Base-by-base conservation (phyloP, 1,140 invertebrate genomes). In the Drosophila prosaltans region DNA sequence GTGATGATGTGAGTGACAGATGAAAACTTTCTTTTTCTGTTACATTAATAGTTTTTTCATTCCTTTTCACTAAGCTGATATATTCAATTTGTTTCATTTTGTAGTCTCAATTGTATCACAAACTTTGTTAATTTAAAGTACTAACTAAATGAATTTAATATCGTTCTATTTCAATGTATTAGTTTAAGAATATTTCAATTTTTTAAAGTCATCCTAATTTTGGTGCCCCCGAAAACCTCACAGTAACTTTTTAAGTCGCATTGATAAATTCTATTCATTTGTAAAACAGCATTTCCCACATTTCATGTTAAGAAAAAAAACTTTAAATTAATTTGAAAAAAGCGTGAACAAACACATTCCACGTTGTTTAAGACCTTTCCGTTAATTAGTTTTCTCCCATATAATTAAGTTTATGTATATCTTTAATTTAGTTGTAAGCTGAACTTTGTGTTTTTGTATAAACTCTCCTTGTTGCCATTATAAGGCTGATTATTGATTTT, bases 1-100 rank as follows among this genome's bases (percentile, higher is more conserved):
- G 76, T 81, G 75, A 88, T 79, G 82, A 88, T 79, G 82, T 86
- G 82, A 86, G 82, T 86, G 72, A 76, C 40, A 77, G 83, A 76
- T 36, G 59, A 72, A 76, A 79, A 41, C 67, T 66, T 40, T 43
- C 11, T 26, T 39, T 69, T 74, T 64, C 55, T 70, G 72, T 74
- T 69, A 45, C 78, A 64, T 51, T 11, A 63, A 62, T 79, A 70
- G 51, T 69, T 83, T 69, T 83, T 74, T 74, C 67, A 85, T 85
- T 45, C 43, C 66, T 73, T 54, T 55, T 70, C 62, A 63, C 67
- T 64, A 54, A 65, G 61, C 60, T 76, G 55, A 57, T 21, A 57
- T 54, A 41, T 66, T 60, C 48, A 55, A 64, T 26, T 55, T 41
- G 57, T 78, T 66, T 62, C 48, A 55, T 67, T 74, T 41, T 8